phyloP scores from a whole-genome alignment of 2,113 vertebrate genomes.

The Colistium nudipinnis region DNA sequence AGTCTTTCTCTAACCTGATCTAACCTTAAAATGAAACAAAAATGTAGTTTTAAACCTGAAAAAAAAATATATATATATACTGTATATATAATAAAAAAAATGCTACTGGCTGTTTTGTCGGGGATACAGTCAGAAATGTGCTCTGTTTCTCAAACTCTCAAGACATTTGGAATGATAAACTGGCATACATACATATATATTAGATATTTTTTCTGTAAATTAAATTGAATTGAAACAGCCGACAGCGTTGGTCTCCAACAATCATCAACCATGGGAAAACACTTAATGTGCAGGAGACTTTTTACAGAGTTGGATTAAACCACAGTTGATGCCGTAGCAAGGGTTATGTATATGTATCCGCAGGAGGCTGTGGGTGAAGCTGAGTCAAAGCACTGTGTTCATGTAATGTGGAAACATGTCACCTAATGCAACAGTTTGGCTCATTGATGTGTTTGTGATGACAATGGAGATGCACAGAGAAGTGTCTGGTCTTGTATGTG shows the following conservation, averaged over 20 bases:
- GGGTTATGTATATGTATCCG: not conserved
- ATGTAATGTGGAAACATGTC: not conserved
- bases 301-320: not conserved
- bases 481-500: not conserved
- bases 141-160: too few species aligned
- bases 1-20: not conserved
- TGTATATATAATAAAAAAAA: too few species aligned
- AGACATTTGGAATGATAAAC: too few species aligned
- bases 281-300: not conserved
- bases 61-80: too few species aligned
- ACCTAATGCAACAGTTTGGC: not conserved
- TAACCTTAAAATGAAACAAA: not conserved
- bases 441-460: not conserved
- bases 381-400: not conserved
- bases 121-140: too few species aligned
- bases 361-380: not conserved
- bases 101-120: too few species aligned
- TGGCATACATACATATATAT: too few species aligned
- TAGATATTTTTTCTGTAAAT: too few species aligned
- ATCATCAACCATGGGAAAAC: not conserved
- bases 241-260: not conserved
- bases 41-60: too few species aligned
- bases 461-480: not conserved
- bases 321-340: not conserved
- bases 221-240: not conserved